Conservation (phyloP, 2,888 invertebrate genomes). For the Dryocosmus kuriphilus region DNA sequence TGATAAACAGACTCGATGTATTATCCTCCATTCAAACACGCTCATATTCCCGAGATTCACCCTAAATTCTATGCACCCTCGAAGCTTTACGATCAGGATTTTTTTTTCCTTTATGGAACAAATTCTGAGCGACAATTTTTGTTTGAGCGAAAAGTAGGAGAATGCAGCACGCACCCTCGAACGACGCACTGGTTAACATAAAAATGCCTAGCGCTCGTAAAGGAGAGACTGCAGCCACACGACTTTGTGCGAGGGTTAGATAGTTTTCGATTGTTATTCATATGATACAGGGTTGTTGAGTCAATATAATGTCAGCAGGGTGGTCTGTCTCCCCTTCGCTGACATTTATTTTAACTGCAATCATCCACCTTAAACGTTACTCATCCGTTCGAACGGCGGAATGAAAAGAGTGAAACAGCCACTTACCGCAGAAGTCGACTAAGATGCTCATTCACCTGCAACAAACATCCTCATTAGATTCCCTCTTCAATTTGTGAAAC, state of each 20-base stretch:
- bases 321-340: slow-evolving; percentile 47
- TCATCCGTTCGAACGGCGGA: slow-evolving; percentile 56
- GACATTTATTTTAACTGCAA: slow-evolving; percentile 41
- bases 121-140: slow-evolving; percentile 68
- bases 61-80: slow-evolving; percentile 60
- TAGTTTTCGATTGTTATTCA: slow-evolving; percentile 73
- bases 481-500: background rate
- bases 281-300: slow-evolving; percentile 59
- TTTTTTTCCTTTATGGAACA: slow-evolving; percentile 62
- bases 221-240: slow-evolving; percentile 54
- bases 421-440: slow-evolving; percentile 58
- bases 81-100: slow-evolving; percentile 56
- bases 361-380: slow-evolving; percentile 59
- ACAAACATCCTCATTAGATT: slow-evolving; percentile 61
- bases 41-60: slow-evolving; percentile 56
- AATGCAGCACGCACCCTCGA: slow-evolving; percentile 47
- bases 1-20: slow-evolving; percentile 10
- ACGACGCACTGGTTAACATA: slow-evolving; percentile 70
- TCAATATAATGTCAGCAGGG: slow-evolving; percentile 63
- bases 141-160: slow-evolving; percentile 56
- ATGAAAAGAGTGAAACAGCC: slow-evolving; percentile 60
- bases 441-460: slow-evolving; percentile 60
- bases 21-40: slow-evolving; percentile 41
- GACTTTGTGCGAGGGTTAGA: slow-evolving; percentile 61
- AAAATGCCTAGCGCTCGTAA: slow-evolving; percentile 70